Evolutionary conservation across 2,888 invertebrate genomes (phyloP).

Genomic region (Idaea straminata): DNA sequence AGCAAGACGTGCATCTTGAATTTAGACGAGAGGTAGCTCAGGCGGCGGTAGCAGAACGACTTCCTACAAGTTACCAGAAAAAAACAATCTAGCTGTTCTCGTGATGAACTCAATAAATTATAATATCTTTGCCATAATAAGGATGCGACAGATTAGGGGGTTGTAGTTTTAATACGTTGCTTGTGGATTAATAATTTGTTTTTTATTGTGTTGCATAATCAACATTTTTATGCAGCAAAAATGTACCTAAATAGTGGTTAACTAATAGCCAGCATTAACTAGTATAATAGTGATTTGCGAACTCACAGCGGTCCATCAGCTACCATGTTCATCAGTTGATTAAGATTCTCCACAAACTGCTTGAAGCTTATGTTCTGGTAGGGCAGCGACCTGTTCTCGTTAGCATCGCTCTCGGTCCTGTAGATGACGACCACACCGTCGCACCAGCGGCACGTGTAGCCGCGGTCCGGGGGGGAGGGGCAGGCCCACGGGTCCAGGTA

Average conservation of each 20-base stretch:
- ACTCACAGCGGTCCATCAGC: conserved; percentile 96
- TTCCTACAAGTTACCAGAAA: conserved; percentile 80
- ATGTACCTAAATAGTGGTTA: not conserved
- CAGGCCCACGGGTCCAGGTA: conserved; percentile 90
- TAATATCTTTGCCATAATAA: too few relatives aligned
- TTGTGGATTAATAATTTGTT: too few relatives aligned
- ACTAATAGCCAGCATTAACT: too few relatives aligned
- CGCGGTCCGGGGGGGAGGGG: conserved; percentile 83
- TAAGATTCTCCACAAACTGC: conserved; percentile 91
- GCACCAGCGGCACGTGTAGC: conserved; percentile 84
- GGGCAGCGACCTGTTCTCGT: conserved; percentile 78
- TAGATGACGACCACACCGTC: conserved; percentile 90
- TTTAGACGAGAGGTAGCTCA: conserved; percentile 95
- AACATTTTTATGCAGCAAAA: not conserved
- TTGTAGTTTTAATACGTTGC: too few relatives aligned
- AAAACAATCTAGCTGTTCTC: not conserved
- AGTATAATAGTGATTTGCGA: not conserved
- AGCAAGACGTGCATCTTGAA: conserved; percentile 95
- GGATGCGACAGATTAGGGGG: too few relatives aligned
- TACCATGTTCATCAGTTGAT: conserved; percentile 91
- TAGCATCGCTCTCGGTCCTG: conserved; percentile 75
- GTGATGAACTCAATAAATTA: not conserved
- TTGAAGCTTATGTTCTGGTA: conserved; percentile 86
- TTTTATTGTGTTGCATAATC: too few relatives aligned
- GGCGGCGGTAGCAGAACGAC: conserved; percentile 95